Evolutionary conservation across 2,888 invertebrate species (phyloP).

Genomic region (Limnephilus rhombicus): DNA sequence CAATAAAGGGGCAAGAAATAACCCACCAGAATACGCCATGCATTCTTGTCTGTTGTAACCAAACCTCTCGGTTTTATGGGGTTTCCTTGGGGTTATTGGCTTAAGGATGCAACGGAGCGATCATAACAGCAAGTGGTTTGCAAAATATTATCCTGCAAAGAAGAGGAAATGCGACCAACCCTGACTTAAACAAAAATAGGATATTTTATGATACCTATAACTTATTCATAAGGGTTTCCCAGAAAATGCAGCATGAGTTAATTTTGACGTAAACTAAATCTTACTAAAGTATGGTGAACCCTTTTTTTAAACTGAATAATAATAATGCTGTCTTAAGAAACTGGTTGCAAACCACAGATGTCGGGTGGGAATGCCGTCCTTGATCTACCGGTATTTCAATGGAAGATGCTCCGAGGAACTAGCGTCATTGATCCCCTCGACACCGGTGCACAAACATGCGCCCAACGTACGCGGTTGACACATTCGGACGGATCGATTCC

Average conservation of each 20-base stretch:
- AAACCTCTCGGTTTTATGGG: background rate
- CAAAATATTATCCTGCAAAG: background rate
- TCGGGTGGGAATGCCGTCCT: too few relatives aligned
- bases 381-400: too few relatives aligned
- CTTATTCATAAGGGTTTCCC: background rate
- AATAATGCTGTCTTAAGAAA: too few relatives aligned
- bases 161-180: background rate
- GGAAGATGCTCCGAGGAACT: too few relatives aligned
- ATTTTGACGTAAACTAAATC: background rate
- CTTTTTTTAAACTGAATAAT: background rate
- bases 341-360: too few relatives aligned
- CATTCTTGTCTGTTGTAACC: slow-evolving; percentile 37
- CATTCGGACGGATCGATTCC: too few relatives aligned
- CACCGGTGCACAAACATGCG: too few relatives aligned
- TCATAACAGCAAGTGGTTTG: background rate
- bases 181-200: background rate
- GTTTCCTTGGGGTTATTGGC: slow-evolving; percentile 2
- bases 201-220: background rate
- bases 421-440: too few relatives aligned
- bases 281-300: background rate
- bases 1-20: background rate
- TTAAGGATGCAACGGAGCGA: slow-evolving; percentile 11
- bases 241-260: background rate
- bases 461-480: too few relatives aligned
- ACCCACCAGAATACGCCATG: slow-evolving; percentile 18